These are phyloP conservation scores for Diplosoma virens DNA, from an alignment of 23 tunicate species.

Conservation along the genomic window DNA sequence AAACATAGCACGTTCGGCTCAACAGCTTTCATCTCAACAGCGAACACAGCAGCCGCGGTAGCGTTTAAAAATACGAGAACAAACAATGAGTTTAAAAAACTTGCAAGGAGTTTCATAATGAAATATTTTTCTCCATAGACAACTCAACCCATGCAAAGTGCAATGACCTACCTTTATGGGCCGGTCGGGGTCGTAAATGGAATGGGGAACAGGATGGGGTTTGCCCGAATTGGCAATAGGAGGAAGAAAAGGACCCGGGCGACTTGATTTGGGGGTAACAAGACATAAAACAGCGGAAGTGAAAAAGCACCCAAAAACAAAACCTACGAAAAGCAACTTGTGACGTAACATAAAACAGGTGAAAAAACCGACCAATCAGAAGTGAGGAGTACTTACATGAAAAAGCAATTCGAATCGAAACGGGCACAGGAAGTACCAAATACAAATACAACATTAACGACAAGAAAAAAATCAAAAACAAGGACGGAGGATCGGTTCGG, in stretches of 20 bases:
- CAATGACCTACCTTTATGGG: slow-evolving; percentile 52
- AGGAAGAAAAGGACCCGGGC: slow-evolving; percentile 29
- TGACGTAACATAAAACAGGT: neutral
- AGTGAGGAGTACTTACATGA: slow-evolving; percentile 25
- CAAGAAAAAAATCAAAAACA: neutral
- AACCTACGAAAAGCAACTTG: slow-evolving; percentile 32
- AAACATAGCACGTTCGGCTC: no score
- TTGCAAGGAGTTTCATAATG: no score
- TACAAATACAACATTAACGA: slow-evolving; percentile 2
- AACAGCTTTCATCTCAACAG: no score
- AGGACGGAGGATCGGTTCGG: slow-evolving; percentile 1
- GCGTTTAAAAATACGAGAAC: no score
- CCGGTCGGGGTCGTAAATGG: slow-evolving; percentile 42
- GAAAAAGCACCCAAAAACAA: slow-evolving; percentile 41
- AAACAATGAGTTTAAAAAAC: no score
- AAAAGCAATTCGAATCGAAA: slow-evolving; percentile 8
- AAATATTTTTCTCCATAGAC: no score
- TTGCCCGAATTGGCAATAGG: neutral
- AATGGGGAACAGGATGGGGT: slow-evolving; percentile 33
- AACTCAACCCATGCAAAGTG: no score
- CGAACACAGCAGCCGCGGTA: no score
- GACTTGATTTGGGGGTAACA: slow-evolving; percentile 38
- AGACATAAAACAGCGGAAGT: slow-evolving; percentile 47
- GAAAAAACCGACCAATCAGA: no score
- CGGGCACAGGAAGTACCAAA: slow-evolving; percentile 18